Percentiles rank a stretch among this genome's conserved stretches.
Conservation (phyloP, 2,797 vertebrate genomes). For the Acipenser ruthenus region DNA sequence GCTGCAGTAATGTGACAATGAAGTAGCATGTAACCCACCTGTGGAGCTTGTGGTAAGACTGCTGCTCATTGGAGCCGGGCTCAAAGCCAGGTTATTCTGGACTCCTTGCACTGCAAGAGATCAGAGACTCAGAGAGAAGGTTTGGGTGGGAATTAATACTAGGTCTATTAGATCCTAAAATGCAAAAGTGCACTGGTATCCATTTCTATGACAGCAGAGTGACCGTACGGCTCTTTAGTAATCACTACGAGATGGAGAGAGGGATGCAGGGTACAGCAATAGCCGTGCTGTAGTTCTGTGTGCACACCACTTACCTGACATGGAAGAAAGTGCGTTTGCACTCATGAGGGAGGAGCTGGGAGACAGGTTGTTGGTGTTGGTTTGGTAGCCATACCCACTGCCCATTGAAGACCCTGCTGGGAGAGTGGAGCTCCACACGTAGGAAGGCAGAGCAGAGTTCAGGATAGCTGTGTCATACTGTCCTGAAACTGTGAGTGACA, state of each 20-base stretch:
- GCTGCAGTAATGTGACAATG: not conserved
- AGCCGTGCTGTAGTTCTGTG: not conserved
- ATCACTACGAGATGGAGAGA: not conserved
- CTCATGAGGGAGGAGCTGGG: constrained; percentile 59
- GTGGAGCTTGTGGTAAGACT: constrained; percentile 61
- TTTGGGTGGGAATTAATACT: too few relatives aligned
- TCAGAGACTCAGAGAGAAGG: constrained; percentile 12
- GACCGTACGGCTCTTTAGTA: too few relatives aligned
- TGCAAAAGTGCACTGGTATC: too few relatives aligned
- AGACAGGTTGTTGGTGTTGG: constrained; percentile 71
- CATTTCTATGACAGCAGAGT: too few relatives aligned
- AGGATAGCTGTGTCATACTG: constrained; percentile 66
- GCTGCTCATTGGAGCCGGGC: constrained; percentile 44
- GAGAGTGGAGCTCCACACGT: constrained; percentile 83
- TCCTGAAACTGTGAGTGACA: constrained; percentile 43
- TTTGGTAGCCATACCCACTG: constrained; percentile 63
- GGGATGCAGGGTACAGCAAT: too few relatives aligned
- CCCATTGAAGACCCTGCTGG: constrained; percentile 58
- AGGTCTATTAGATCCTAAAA: too few relatives aligned
- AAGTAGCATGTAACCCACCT: constrained; percentile 48
- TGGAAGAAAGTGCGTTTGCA: constrained; percentile 64
- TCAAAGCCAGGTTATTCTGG: constrained; percentile 76
- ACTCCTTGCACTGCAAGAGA: constrained; percentile 58
- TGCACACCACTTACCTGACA: constrained; percentile 65
- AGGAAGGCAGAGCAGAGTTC: constrained; percentile 68